Evolutionary conservation across 2,113 vertebrate species (phyloP), one percentile per base, ranked within the genome.

Genomic region (Urocitellus parryii): DNA sequence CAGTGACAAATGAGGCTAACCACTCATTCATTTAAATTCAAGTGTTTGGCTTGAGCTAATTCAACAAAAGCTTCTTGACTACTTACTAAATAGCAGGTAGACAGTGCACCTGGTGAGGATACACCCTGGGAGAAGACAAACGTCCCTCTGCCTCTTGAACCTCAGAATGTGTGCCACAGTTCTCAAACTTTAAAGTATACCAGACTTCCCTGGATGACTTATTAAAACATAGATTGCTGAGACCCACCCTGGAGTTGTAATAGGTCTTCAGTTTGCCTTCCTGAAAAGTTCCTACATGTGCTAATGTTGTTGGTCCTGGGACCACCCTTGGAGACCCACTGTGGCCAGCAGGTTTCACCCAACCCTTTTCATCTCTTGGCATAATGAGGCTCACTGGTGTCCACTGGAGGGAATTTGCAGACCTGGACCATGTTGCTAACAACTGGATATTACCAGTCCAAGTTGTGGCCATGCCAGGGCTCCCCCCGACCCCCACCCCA

Each of bases 1-100:
- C 73, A 65, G 27, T 79, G 58, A 56, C 63, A 32, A 80, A n/a
- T 53, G 48, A 48, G 88, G 29, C 70, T 67, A 65, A 17, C 16
- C 18, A 58, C 67, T 93, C 80, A 77, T 90, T 90, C 25, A 18
- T 61, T 84, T 56, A 63, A 63, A 82, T 29, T 89, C 51, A 63
- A 63, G 24, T 3, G 1, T 53, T 53, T 53, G 14, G 51, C 51
- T 53, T 53, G 51, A 53, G 68, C 20, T 73, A 29, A 81, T 16
- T 95, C 80, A 68, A 14, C 74, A 48, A 56, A 68, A n/a, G 51
- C 48, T 73, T 78, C 72, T 34, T 34, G 20, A 88, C 10, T 9
- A 37, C 27, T 87, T 78, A 7, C 34, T 32, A 2, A 37, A 24
- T 22, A 39, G 34, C 76, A 68, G 9, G 7, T 67, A 32, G 79